A percentile compares a stretch with the other conserved stretches of the same genome.
These are phyloP conservation scores for Lordiphosa mommai DNA, from an alignment of 1,140 invertebrate species.

Conservation along the genomic window DNA sequence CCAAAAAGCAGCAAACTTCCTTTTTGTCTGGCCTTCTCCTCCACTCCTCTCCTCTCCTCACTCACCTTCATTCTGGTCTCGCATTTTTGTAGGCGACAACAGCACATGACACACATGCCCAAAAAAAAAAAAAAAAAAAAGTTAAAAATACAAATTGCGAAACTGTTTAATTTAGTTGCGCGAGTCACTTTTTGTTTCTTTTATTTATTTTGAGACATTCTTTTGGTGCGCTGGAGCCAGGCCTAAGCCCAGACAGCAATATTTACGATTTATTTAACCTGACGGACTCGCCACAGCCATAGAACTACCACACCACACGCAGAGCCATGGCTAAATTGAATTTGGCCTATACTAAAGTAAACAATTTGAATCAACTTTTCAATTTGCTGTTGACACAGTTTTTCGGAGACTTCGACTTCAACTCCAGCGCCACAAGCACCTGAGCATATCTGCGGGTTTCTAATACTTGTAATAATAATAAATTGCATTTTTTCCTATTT, in stretches of 20 bases:
- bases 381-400: constrained; percentile 73
- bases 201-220: constrained; percentile 57
- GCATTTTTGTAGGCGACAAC: constrained; percentile 33
- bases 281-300: constrained; percentile 16
- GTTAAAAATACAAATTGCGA: constrained; percentile 48
- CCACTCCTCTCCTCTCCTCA: constrained; percentile 18
- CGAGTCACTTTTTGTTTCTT: constrained; percentile 29
- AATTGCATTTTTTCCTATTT: constrained; percentile 50
- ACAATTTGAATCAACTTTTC: constrained; percentile 71
- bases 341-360: constrained; percentile 52
- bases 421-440: constrained; percentile 37
- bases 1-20: constrained; percentile 44
- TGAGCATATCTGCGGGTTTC: constrained; percentile 30
- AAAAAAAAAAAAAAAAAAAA: constrained; percentile 34
- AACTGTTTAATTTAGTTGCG: constrained; percentile 64
- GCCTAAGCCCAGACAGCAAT: constrained; percentile 22
- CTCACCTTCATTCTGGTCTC: constrained; percentile 1
- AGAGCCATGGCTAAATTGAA: constrained; percentile 51
- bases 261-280: constrained; percentile 61
- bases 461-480: constrained; percentile 46
- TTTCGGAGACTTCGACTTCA: constrained; percentile 25
- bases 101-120: constrained; percentile 64
- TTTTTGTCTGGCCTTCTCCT: constrained; percentile 35
- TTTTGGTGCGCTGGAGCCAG: constrained; percentile 23
- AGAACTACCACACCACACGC: constrained; percentile 33